Conservation (phyloP, 2,797 vertebrate genomes). For the Scleropages formosus region DNA sequence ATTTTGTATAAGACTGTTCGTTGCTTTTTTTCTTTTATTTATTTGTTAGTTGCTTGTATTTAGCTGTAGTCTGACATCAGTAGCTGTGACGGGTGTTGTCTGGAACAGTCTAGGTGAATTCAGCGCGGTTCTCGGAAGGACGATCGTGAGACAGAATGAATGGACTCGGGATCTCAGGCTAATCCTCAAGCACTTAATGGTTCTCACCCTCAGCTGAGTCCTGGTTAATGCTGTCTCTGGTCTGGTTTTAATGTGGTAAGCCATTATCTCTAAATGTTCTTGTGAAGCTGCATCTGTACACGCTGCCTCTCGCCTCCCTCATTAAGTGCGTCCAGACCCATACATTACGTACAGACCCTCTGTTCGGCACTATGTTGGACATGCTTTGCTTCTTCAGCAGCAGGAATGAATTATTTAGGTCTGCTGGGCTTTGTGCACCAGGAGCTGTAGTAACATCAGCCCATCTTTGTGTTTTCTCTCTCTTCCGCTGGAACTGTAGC, state of each 20-base stretch:
- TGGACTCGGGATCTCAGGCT: background rate
- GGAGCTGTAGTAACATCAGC: background rate
- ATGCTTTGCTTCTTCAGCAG: background rate
- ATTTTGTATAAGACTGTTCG: background rate
- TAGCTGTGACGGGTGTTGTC: too few species aligned
- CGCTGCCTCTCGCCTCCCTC: too few species aligned
- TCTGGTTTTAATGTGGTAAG: slow-evolving; percentile 2
- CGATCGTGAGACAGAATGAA: background rate
- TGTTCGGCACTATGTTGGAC: slow-evolving; percentile 2
- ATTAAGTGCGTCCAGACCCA: background rate
- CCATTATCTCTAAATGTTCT: slow-evolving; percentile 39
- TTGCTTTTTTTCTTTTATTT: background rate
- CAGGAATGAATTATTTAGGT: background rate
- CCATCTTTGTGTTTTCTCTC: background rate
- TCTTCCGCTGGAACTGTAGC: too few species aligned
- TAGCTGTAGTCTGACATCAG: too few species aligned
- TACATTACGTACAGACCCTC: background rate
- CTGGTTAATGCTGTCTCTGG: background rate
- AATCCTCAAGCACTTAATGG: background rate
- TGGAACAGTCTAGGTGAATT: background rate
- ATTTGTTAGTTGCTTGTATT: background rate
- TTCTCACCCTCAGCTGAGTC: background rate
- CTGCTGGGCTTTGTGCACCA: background rate
- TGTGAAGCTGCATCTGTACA: background rate
- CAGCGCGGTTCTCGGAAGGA: background rate